A percentile compares a stretch with the other conserved stretches of the same genome.
phyloP scores from a whole-genome alignment of 2,797 vertebrate species.

The Scolopax rusticola region DNA sequence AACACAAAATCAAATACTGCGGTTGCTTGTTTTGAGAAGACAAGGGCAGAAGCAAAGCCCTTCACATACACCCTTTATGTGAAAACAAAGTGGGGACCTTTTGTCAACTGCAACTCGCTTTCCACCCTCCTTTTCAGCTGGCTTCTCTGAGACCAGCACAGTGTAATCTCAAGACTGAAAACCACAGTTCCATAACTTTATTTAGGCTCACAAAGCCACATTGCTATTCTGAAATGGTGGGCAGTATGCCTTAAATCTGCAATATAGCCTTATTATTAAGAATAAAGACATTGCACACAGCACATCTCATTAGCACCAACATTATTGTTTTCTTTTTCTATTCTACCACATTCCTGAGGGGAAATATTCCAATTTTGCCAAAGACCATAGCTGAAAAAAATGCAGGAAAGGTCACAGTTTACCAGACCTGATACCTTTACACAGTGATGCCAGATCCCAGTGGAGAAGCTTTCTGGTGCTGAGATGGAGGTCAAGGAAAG shows the following conservation, averaged over 20 bases:
- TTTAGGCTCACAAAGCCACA: not conserved
- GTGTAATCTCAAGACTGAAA: not conserved
- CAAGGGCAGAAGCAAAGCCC: not conserved
- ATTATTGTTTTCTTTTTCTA: not conserved
- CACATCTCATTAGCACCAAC: not conserved
- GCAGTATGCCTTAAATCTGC: not conserved
- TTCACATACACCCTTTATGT: not conserved
- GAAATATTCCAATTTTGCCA: not conserved
- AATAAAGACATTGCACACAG: not conserved
- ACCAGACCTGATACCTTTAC: not conserved
- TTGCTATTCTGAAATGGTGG: not conserved
- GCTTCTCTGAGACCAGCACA: not conserved
- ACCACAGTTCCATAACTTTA: not conserved
- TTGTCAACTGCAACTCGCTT: not conserved
- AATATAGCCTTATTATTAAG: not conserved
- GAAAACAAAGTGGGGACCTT: not conserved
- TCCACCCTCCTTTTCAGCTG: not conserved
- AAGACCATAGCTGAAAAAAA: not conserved
- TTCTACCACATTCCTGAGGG: not conserved
- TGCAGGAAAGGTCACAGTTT: not conserved
- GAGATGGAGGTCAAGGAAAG: not conserved
- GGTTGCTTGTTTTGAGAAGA: not conserved
- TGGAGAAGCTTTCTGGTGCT: not conserved
- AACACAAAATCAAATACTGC: not conserved
- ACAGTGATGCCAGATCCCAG: not conserved